A percentile compares a stretch with the other conserved stretches of the same genome.
phyloP scores from a whole-genome alignment of 2,888 invertebrate genomes.

The Pachycephus smyrnensis region DNA sequence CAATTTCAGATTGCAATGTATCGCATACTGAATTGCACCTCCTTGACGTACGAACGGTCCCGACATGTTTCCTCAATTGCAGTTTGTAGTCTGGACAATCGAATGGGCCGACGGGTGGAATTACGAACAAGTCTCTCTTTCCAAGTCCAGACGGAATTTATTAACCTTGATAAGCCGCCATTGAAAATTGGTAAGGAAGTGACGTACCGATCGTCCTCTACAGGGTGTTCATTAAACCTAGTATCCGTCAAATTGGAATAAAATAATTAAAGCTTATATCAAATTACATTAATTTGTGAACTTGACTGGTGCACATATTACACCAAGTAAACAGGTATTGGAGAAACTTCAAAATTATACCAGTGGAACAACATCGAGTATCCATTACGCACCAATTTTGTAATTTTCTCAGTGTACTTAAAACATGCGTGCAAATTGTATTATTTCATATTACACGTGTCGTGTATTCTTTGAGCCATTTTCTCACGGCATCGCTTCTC shows the following conservation, averaged over 20 bases:
- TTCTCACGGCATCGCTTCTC: not conserved
- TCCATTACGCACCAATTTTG: not conserved
- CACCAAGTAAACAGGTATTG: not conserved
- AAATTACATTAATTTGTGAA: not conserved
- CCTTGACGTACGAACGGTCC: not conserved
- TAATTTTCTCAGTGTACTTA: not conserved
- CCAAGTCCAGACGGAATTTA: not conserved
- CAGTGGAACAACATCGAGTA: not conserved
- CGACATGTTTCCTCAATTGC: not conserved
- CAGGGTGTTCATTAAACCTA: not conserved
- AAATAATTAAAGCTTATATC: not conserved
- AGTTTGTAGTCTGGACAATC: not conserved
- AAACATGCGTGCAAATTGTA: not conserved
- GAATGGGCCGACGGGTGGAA: not conserved
- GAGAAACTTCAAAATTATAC: not conserved
- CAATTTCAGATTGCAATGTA: not conserved
- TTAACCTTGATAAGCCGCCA: not conserved
- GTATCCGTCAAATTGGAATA: not conserved
- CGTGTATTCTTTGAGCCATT: not conserved
- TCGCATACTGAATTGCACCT: not conserved
- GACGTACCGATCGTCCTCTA: not conserved
- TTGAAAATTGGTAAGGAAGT: not conserved
- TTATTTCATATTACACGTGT: not conserved
- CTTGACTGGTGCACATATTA: not conserved
- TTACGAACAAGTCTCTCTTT: not conserved